Evolutionary conservation across 2,888 invertebrate genomes (phyloP).

Genomic region (Ceraclea dissimilis): DNA sequence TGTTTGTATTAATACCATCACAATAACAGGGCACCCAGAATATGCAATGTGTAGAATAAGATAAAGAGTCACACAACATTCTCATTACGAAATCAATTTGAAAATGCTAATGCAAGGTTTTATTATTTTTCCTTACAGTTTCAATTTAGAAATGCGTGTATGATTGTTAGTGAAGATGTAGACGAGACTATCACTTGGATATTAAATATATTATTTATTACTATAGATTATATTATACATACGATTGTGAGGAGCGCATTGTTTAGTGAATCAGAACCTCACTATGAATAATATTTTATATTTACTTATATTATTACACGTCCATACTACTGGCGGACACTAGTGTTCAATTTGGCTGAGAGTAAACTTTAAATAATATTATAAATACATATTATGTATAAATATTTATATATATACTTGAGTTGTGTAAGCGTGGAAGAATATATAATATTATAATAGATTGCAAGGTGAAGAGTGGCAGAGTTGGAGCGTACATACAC

Average conservation of each 20-base stretch:
- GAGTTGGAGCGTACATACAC: neutral
- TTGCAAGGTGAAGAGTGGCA: neutral
- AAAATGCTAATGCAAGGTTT: no score
- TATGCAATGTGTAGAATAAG: no score
- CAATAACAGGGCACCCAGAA: no score
- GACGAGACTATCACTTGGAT: neutral
- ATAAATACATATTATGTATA: neutral
- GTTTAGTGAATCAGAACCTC: neutral
- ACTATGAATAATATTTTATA: neutral
- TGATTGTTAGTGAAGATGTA: no score
- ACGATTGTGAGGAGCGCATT: neutral
- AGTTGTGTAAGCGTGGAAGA: neutral
- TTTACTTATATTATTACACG: neutral
- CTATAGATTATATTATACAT: neutral
- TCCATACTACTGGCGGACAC: neutral
- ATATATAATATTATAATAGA: neutral
- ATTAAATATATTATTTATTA: neutral
- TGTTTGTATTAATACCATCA: no score
- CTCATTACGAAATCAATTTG: no score
- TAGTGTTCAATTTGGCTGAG: conserved; percentile 2
- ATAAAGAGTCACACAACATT: no score
- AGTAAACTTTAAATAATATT: neutral
- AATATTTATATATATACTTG: neutral
- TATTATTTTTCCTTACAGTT: no score
- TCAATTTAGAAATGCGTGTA: no score